phyloP scores from a whole-genome alignment of 2,113 vertebrate genomes.

The Psophia crepitans region DNA sequence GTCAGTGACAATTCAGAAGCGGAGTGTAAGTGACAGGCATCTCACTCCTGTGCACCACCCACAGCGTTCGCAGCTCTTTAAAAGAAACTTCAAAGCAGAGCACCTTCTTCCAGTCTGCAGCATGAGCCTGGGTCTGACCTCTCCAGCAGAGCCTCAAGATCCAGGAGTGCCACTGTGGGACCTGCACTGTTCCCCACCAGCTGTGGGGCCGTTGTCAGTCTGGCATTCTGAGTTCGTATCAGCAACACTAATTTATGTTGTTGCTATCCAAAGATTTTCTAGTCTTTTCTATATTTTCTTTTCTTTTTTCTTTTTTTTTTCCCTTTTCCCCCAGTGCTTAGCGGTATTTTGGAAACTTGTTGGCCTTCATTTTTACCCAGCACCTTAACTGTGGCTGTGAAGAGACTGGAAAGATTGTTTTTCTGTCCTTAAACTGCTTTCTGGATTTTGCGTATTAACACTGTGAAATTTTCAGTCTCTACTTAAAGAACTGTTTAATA shows the following conservation, averaged over 20 bases:
- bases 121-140: not conserved
- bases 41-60: not conserved
- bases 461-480: not conserved
- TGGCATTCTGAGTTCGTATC: not conserved
- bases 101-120: not conserved
- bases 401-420: not conserved
- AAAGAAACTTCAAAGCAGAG: not conserved
- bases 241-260: not conserved
- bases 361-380: not conserved
- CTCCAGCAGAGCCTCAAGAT: not conserved
- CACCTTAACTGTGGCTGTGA: not conserved
- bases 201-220: not conserved
- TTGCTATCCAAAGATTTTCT: not conserved
- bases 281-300: not conserved
- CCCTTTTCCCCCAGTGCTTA: too few relatives aligned
- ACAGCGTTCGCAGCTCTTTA: not conserved
- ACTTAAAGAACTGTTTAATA: conserved; percentile 34
- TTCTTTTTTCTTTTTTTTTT: not conserved
- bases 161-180: not conserved
- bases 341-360: not conserved
- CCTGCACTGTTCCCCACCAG: not conserved
- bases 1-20: not conserved
- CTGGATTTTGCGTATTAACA: not conserved
- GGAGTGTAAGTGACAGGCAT: not conserved
- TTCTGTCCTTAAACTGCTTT: not conserved